Evolutionary conservation across 2,888 invertebrate genomes (phyloP), one percentile per base, ranked within the genome.

Genomic region (Odontomyia ornata): DNA sequence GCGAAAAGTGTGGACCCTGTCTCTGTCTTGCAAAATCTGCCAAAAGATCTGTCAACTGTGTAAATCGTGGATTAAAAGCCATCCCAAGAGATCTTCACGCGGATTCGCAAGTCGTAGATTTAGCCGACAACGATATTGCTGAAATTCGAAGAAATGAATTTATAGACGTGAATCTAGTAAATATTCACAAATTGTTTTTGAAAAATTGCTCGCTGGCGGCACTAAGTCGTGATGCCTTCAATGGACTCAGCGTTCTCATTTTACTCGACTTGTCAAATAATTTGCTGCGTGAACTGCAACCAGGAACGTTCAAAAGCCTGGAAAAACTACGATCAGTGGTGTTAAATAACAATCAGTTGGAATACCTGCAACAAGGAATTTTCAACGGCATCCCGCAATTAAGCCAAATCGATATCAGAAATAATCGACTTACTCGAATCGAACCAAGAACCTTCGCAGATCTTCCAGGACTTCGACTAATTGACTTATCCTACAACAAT

Each of bases 21-120:
- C 91, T 91, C 83, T 96, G 96, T 85, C 91, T 92, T 80, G 96
- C 96, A 96, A 91, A 91, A 30, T 92, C 92, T 78, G 95, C 96
- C 5, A 94, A 93, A 85, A 95, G 93, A 84, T 91, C 92, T 25
- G 96, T 95, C 1, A 93, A 95, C 81, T 97, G 97, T 85, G 90
- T 90, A 46, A 88, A 89, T 76, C 89, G 90, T 52, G 88, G 89
- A n/a, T 88, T 94, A 43, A 89, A 88, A 65, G 88, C 90, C 36
- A 91, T 97, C 80, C 96, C 96, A 0, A 88, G 88, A 79, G 90
- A 90, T 75, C 87, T 96, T 46, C 94, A 93, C 83, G 87, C 90
- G 47, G 93, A 93, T 79, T 88, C 93, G 82, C 91, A 93, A 83
- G 91, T 90, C 75, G 88, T 95, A 57, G 93, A 95, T 83, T 88